Base-by-base conservation (phyloP, 2,888 invertebrate genomes). In the Creontiades dilutus region DNA sequence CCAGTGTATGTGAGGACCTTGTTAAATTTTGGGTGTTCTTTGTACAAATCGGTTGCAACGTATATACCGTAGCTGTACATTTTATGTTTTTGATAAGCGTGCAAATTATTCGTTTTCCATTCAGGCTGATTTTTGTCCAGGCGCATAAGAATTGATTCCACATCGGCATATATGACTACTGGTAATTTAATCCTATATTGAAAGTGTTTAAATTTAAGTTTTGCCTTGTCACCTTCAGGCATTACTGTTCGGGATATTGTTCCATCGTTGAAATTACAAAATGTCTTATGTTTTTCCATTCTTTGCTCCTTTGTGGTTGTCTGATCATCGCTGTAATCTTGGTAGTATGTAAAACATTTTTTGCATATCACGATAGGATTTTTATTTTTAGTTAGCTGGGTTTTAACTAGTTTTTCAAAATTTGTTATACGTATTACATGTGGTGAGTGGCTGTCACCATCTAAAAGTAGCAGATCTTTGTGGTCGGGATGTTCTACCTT, bases 161-260 rank as follows among this genome's bases (percentile, higher is more conserved):
- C 52, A 11, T 52, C 52, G 1, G 52, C 52, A 16, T 14, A 52
- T 14, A 11, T 52, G 52, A 52, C 52, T 12, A 52, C 52, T 3
- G 52, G 52, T 16, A 52, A 52, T 52, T 52, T 52, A 16, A 52
- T 52, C 16, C 52, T 52, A 16, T 52, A 52, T 52, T 52, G 52
- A 52, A 52, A 52, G 1, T 52, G 52, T 16, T 52, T 61, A 68
- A 68, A 68, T 68, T 23, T 68, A 23, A 68, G 23, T 68, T 68
- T 68, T 11, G 68, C 68, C 23, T 68, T 68, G 68, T 68, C 68
- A 0, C 68, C 68, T 68, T 68, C 68, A 9, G 68, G 68, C 68
- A 23, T 68, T 7, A 68, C 68, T 12, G 23, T 68, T 37, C 37
- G 37, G 3, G 7, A 37, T 4, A 23, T 23, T 23, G 68, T 9